Percentiles rank a stretch among this genome's conserved stretches.
Conservation (phyloP, 1,140 invertebrate species). For the Linepithema humile region DNA sequence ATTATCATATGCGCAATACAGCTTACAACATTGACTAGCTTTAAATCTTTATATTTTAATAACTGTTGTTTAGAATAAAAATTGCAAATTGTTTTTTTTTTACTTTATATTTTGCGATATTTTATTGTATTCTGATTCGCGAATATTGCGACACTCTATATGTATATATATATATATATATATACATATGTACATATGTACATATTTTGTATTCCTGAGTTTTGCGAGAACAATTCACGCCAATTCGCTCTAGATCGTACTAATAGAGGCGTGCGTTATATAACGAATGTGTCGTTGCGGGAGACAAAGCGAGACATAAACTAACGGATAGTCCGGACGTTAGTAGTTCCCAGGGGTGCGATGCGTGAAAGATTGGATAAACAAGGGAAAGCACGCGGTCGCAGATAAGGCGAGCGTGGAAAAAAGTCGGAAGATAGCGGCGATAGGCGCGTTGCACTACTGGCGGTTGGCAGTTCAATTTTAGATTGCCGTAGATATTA, state of each 20-base stretch:
- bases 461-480: constrained; percentile 42
- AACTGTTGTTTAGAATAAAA: too few species aligned
- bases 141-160: too few species aligned
- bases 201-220: neutral
- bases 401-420: constrained; percentile 32
- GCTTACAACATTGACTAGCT: too few species aligned
- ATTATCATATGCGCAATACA: too few species aligned
- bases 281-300: neutral
- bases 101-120: too few species aligned
- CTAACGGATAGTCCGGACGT: constrained; percentile 5
- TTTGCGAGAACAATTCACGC: neutral
- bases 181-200: neutral
- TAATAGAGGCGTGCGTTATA: neutral
- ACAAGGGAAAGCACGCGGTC: neutral
- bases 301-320: constrained; percentile 7
- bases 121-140: too few species aligned
- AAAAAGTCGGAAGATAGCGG: constrained; percentile 16
- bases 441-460: constrained; percentile 27
- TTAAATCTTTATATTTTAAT: too few species aligned
- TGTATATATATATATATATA: too few species aligned
- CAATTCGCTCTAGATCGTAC: neutral
- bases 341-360: constrained; percentile 17
- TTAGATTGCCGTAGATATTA: constrained; percentile 19
- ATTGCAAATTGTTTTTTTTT: too few species aligned
- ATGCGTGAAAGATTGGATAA: constrained; percentile 36